Base-by-base conservation (phyloP, 2,797 vertebrate genomes). In the Pachyuromys duprasi region DNA sequence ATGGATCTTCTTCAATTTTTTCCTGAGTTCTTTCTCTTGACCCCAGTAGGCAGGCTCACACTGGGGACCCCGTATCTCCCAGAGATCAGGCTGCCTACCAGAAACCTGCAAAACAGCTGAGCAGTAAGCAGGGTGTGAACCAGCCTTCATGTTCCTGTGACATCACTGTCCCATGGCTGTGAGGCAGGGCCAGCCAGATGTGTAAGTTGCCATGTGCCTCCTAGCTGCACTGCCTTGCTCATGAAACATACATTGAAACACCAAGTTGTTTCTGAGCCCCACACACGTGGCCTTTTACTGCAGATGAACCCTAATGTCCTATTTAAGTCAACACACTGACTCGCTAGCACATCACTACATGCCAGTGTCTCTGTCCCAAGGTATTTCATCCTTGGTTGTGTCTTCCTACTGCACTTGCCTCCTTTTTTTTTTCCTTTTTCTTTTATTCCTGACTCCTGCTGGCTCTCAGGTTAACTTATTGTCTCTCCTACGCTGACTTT, bases 91-190 rank as follows among this genome's bases (percentile, higher is more conserved):
- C 49, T 62, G 3, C 57, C 90, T 33, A 15, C 67, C 22, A 89
- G 74, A 60, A 93, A 65, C 67, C 49, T 82, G 55, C 20, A 88
- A 55, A 81, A 83, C 42, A 80, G 53, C 8, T 60, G 57, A 86
- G 36, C 4, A 39, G 84, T 65, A 20, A 95, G 45, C 14, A 60
- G 49, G 36, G 65, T 62, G 74, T 45, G 65, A 53, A 20, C 8
- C 26, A 22, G 63, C n/a, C 9, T 39, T 24, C 62, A 20, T 49
- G 42, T 62, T n/a, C 36, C 91, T 72, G 45, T 31, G 28, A 55
- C 28, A 0, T 49, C 33, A 62, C 36, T 74, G 42, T 14, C 8
- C 28, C 2, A 0, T 0, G 45, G 60, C 36, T 22, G 39, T 0
- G 57, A 70, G 78, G 63, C n/a, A 45, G 33, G 75, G 28, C 36